phyloP scores from a whole-genome alignment of 2,113 vertebrate species.

The Theristicus caerulescens region DNA sequence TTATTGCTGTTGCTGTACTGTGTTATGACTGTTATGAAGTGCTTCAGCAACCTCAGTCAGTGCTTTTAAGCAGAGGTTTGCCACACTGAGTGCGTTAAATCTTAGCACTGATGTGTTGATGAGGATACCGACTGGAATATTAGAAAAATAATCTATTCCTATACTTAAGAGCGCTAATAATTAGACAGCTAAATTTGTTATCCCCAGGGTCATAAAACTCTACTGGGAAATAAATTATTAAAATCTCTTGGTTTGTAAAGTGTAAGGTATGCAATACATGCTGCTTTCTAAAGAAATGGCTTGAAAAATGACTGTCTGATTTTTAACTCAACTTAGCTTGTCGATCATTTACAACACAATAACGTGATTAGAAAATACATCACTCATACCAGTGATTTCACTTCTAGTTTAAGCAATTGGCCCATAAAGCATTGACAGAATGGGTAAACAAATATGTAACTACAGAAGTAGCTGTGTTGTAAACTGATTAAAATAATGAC shows the following conservation, averaged over 20 bases:
- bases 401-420: not conserved
- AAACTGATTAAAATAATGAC: not conserved
- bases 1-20: not conserved
- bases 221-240: conserved; percentile 28
- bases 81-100: not conserved
- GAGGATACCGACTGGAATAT: conserved; percentile 8
- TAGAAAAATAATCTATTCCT: conserved; percentile 33
- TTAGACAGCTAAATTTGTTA: conserved; percentile 46
- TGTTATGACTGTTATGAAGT: conserved; percentile 23
- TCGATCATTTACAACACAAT: not conserved
- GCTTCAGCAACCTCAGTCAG: not conserved
- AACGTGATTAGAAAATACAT: not conserved
- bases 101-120: not conserved
- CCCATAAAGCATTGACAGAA: not conserved
- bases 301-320: not conserved
- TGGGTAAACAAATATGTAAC: not conserved
- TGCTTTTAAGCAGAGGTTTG: conserved; percentile 15
- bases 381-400: not conserved
- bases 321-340: not conserved
- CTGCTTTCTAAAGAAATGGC: not conserved
- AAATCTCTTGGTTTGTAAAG: not conserved
- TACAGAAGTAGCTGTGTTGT: not conserved
- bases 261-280: not conserved
- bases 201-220: not conserved
- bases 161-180: not conserved